Evolutionary conservation across 2,113 vertebrate genomes (phyloP).

Genomic region (Riparia riparia): DNA sequence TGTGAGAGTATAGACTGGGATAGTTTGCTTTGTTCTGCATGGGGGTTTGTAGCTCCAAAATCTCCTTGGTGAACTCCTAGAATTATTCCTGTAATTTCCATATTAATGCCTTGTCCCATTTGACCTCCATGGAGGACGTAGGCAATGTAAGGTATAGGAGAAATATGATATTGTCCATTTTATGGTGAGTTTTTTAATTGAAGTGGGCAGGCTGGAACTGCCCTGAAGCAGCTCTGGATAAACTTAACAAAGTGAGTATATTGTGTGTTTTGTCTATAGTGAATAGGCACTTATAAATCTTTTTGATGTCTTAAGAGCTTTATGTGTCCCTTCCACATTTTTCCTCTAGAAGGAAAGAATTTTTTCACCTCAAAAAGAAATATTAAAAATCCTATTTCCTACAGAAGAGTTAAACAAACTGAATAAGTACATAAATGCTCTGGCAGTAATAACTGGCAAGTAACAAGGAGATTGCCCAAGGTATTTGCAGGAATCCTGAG

Average conservation of each 20-base stretch:
- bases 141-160: neutral
- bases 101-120: neutral
- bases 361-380: neutral
- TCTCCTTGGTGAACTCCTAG: neutral
- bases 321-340: neutral
- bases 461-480: neutral
- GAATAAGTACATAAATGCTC: neutral
- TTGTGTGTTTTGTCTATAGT: neutral
- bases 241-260: neutral
- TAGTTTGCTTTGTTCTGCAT: neutral
- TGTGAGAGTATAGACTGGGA: neutral
- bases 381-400: neutral
- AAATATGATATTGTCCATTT: neutral
- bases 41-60: neutral
- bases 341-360: neutral
- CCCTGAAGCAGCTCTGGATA: neutral
- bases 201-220: neutral
- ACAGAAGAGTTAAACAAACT: neutral
- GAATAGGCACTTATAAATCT: neutral
- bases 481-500: neutral
- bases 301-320: neutral
- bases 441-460: neutral
- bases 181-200: neutral
- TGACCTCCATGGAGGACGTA: accelerated
- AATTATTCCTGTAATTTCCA: neutral